Evolutionary conservation across 2,888 invertebrate species (phyloP).

Genomic region (Malachius bipustulatus): DNA sequence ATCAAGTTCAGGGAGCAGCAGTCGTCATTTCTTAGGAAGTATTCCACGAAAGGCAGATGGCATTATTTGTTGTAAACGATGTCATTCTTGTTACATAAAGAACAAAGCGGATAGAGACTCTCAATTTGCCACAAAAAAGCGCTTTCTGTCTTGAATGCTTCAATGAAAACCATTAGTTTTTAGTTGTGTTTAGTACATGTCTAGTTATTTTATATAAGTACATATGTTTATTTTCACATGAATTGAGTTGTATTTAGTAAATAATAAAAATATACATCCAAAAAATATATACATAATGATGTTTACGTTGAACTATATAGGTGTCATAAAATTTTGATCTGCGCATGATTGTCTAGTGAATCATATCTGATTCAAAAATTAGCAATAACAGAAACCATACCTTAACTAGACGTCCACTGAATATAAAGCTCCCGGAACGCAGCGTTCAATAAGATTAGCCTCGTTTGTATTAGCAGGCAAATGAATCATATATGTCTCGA

Average conservation of each 20-base stretch:
- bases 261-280: not conserved
- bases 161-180: conserved; percentile 5
- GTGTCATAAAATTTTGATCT: not conserved
- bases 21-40: not conserved
- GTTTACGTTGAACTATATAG: no score
- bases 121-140: conserved; percentile 6
- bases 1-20: conserved; percentile 2
- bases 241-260: not conserved
- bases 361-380: no score
- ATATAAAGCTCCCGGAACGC: no score
- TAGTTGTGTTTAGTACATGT: no score
- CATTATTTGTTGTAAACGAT: conserved; percentile 2
- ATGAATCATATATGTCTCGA: no score
- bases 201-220: no score
- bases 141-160: conserved; percentile 8
- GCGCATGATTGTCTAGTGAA: no score
- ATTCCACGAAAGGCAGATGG: conserved; percentile 3
- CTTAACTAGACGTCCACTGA: no score
- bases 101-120: conserved; percentile 5
- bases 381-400: no score
- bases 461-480: no score
- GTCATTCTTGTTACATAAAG: conserved; percentile 6
- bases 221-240: conserved; percentile 1
- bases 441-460: no score
- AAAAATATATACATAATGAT: not conserved